A percentile compares a stretch with the other conserved stretches of the same genome.
phyloP scores from a whole-genome alignment of 2,113 vertebrate genomes.

The Pollimyrus isidori region DNA sequence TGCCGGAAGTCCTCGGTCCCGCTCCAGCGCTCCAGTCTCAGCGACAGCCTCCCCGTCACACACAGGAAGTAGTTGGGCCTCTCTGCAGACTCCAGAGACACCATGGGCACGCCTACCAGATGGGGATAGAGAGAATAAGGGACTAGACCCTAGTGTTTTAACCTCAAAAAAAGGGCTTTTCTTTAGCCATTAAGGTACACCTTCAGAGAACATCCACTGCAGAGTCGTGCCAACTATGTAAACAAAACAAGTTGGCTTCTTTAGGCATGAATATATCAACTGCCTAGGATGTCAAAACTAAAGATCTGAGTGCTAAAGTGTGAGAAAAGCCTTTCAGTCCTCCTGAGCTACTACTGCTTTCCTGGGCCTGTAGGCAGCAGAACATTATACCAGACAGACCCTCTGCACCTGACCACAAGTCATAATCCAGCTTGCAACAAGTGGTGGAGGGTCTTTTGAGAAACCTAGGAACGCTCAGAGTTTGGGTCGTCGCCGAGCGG shows the following conservation, averaged over 20 bases:
- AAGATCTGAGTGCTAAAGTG: not conserved
- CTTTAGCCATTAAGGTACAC: not conserved
- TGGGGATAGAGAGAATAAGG: not conserved
- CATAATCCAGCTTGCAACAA: not conserved
- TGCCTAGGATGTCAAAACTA: not conserved
- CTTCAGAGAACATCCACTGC: not conserved
- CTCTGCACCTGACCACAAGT: not conserved
- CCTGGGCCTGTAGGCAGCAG: not conserved
- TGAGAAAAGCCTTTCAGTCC: not conserved
- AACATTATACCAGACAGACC: not conserved
- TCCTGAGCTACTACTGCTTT: not conserved
- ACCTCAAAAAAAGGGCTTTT: not conserved
- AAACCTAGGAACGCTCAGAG: not conserved
- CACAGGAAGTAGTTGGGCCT: constrained; percentile 90
- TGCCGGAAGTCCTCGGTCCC: constrained; percentile 64
- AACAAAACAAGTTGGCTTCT: not conserved
- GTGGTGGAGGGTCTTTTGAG: not conserved
- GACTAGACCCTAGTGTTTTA: not conserved
- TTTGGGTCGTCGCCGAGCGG: not conserved
- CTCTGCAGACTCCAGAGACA: constrained; percentile 90
- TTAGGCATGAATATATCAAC: not conserved
- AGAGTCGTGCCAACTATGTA: not conserved
- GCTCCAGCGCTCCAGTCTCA: constrained; percentile 77
- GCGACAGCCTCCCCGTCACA: constrained; percentile 54
- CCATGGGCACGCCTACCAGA: constrained; percentile 66